phyloP scores from a whole-genome alignment of 2,797 vertebrate species.

The Cichlasoma orientale region DNA sequence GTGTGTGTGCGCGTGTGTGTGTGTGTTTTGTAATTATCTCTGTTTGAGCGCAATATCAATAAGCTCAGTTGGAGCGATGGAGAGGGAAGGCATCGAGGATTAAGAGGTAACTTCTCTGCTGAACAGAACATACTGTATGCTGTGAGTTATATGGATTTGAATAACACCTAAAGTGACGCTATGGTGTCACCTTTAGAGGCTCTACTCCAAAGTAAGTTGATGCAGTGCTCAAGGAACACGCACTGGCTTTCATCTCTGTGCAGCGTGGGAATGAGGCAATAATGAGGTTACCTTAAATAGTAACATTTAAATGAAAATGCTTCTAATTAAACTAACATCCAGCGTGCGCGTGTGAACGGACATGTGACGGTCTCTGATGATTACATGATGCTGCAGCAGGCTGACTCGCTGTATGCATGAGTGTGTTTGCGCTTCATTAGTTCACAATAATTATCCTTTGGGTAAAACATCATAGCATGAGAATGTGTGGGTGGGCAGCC shows the following conservation, averaged over 20 bases:
- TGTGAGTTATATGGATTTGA: conserved; percentile 17
- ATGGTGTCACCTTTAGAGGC: conserved; percentile 8
- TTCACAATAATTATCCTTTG: conserved; percentile 1
- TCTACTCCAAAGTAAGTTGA: not conserved
- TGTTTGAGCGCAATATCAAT: not conserved
- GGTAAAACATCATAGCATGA: not conserved
- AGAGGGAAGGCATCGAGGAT: not conserved
- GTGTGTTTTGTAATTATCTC: not conserved
- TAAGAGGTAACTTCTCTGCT: conserved; percentile 13
- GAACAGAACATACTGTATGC: conserved; percentile 10
- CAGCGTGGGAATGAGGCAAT: not conserved
- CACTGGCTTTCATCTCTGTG: not conserved
- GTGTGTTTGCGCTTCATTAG: conserved; percentile 30
- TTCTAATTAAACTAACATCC: not conserved
- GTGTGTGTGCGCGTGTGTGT: not conserved
- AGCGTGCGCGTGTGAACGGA: not conserved
- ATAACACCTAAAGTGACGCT: conserved; percentile 24
- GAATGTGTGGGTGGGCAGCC: not conserved
- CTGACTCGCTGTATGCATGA: conserved; percentile 35
- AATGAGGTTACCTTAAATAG: not conserved
- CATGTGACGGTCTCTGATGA: not conserved
- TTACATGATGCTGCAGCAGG: conserved; percentile 2
- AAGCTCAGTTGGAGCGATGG: not conserved
- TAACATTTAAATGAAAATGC: not conserved
- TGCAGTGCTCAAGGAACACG: not conserved